Evolutionary conservation across 2,113 vertebrate genomes (phyloP).

Genomic region (Talpa occidentalis): DNA sequence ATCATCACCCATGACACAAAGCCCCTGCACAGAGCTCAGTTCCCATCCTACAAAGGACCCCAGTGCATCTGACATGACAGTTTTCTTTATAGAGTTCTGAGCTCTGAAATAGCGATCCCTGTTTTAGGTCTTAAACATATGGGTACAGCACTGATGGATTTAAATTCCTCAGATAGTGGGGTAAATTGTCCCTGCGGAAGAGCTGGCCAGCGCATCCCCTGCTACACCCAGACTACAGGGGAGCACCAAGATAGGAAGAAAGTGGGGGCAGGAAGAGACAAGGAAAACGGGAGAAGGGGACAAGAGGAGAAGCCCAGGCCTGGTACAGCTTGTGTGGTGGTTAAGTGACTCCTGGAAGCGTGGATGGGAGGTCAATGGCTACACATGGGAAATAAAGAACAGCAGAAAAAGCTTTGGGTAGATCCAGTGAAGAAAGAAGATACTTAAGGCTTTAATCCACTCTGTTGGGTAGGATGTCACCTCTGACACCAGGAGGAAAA

Average conservation of each 20-base stretch:
- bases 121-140: background rate
- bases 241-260: background rate
- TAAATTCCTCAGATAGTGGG: slow-evolving; percentile 37
- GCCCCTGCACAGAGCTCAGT: no score
- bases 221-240: no score
- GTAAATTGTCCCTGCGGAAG: background rate
- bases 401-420: background rate
- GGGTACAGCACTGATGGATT: background rate
- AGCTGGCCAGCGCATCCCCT: background rate
- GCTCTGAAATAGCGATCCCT: background rate
- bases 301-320: background rate
- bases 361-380: background rate
- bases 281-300: background rate
- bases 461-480: background rate
- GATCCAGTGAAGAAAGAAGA: background rate
- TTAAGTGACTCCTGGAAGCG: no score
- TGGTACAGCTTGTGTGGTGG: no score
- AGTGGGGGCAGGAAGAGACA: background rate
- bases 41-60: background rate
- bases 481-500: background rate
- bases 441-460: background rate
- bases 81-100: slow-evolving; percentile 19
- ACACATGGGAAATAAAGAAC: background rate
- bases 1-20: slow-evolving; percentile 1
- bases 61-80: background rate